A percentile compares a stretch with the other conserved stretches of the same genome.
phyloP scores from a whole-genome alignment of 2,113 vertebrate genomes.

The Dascyllus trimaculatus region DNA sequence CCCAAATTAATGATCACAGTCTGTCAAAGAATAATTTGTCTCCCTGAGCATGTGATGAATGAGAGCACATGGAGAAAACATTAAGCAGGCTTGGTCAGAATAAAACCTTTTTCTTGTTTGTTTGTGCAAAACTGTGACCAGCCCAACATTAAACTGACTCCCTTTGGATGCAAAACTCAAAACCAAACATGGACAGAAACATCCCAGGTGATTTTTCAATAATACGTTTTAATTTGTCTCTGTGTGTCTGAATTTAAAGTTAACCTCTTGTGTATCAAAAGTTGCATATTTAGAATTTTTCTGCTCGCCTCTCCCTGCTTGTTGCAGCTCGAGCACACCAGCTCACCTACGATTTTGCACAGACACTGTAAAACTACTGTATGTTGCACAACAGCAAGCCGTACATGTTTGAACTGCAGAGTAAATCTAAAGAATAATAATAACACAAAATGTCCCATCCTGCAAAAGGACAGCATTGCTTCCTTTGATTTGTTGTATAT shows the following conservation, averaged over 20 bases:
- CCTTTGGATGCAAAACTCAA: not conserved
- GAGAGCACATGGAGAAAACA: slow-evolving; percentile 48
- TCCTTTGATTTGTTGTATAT: too few relatives aligned
- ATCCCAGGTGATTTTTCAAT: not conserved
- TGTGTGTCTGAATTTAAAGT: not conserved
- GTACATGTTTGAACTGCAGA: too few relatives aligned
- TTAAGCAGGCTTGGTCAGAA: slow-evolving; percentile 15
- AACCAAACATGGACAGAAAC: not conserved
- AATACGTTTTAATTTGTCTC: too few relatives aligned
- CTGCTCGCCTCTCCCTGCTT: too few relatives aligned
- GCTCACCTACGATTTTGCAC: too few relatives aligned
- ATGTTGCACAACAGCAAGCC: too few relatives aligned
- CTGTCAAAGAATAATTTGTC: slow-evolving; percentile 37
- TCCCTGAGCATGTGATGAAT: slow-evolving; percentile 28
- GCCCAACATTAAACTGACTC: not conserved
- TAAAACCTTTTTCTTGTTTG: not conserved
- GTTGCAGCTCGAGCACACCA: too few relatives aligned
- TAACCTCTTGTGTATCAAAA: not conserved
- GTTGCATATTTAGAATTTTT: too few relatives aligned
- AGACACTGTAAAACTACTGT: too few relatives aligned
- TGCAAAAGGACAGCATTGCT: too few relatives aligned
- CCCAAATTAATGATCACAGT: slow-evolving; percentile 15
- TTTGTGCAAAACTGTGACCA: slow-evolving; percentile 10
- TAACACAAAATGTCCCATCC: too few relatives aligned
- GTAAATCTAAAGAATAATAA: too few relatives aligned